Percentiles rank a stretch among this genome's conserved stretches.
Conservation (phyloP, 1,140 invertebrate species). For the Eriocheir sinensis region DNA sequence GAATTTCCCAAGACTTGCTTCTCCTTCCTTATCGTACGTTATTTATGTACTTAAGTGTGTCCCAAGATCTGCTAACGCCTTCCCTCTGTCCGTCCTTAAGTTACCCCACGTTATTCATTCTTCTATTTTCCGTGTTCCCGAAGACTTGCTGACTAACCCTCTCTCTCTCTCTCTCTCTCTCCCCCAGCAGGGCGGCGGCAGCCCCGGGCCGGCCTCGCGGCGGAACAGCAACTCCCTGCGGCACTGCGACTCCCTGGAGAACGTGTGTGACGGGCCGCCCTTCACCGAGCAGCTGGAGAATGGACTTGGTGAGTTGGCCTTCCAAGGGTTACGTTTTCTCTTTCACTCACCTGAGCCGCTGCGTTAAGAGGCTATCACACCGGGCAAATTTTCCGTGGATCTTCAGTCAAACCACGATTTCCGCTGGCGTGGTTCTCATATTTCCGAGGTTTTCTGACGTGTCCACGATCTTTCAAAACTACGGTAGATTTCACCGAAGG, state of each 20-base stretch:
- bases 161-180: not conserved
- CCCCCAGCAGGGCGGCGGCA: not conserved
- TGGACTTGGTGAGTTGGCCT: constrained; percentile 64
- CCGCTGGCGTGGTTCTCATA: too few species aligned
- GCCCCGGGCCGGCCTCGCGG: constrained; percentile 51
- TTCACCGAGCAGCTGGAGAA: constrained; percentile 60
- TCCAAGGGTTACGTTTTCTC: not conserved
- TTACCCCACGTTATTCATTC: not conserved
- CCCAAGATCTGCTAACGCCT: not conserved
- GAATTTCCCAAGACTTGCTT: too few species aligned
- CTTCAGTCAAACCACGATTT: too few species aligned
- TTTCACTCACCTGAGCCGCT: not conserved
- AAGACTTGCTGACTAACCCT: not conserved
- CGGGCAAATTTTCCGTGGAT: too few species aligned
- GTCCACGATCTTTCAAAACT: too few species aligned
- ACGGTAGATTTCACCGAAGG: too few species aligned
- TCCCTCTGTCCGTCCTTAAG: not conserved
- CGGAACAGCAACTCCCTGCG: constrained; percentile 56
- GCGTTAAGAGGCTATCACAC: too few species aligned
- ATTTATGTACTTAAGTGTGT: not conserved
- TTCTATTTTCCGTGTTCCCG: not conserved
- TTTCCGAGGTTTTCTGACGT: too few species aligned
- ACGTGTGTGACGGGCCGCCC: constrained; percentile 50
- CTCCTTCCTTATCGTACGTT: too few species aligned
- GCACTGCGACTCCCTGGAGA: constrained; percentile 70